Evolutionary conservation across 1,140 invertebrate genomes (phyloP).

Genomic region (Acromyrmex echinatior): DNA sequence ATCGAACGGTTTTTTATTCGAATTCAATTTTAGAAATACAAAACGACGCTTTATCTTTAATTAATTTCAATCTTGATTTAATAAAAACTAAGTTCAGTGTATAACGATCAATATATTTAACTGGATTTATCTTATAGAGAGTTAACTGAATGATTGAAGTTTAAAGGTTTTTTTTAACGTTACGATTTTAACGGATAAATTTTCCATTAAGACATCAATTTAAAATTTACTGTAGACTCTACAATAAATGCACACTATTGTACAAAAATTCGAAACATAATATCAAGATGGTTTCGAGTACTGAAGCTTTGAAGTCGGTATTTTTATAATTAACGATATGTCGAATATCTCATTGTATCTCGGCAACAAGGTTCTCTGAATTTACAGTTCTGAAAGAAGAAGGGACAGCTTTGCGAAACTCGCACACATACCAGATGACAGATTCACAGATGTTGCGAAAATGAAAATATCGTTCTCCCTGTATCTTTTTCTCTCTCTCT

Average conservation of each 20-base stretch:
- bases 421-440: neutral
- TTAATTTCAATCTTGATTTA: neutral
- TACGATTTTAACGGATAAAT: neutral
- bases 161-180: neutral
- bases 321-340: conserved; percentile 49
- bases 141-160: neutral
- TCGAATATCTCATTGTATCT: conserved; percentile 35
- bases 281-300: neutral
- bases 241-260: neutral
- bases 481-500: conserved; percentile 20
- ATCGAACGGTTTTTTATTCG: neutral
- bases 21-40: neutral
- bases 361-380: neutral
- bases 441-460: conserved; percentile 73
- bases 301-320: neutral
- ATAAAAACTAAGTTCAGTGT: neutral
- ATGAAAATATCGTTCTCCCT: conserved; percentile 73
- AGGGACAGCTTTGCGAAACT: neutral
- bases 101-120: conserved; percentile 9
- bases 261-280: neutral
- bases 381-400: conserved; percentile 22
- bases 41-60: neutral
- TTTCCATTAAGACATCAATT: neutral
- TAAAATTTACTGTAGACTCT: neutral
- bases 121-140: neutral